Conservation (phyloP, 2,888 invertebrate species). For the Aromia moschata region DNA sequence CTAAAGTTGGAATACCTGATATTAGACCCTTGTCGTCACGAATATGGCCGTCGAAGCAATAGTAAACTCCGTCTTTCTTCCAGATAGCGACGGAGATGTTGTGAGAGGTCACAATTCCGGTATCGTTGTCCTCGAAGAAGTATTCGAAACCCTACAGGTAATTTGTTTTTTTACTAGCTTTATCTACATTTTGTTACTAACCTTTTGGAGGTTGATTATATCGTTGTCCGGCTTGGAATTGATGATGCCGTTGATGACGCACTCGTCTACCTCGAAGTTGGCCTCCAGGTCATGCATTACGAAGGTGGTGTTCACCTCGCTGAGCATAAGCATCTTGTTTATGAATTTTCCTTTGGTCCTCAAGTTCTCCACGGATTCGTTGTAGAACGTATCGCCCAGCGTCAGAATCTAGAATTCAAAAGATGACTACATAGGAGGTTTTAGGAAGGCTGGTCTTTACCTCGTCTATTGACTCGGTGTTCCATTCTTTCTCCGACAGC, state of each 20-base stretch:
- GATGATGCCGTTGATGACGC: constrained; percentile 55
- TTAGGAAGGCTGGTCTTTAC: constrained; percentile 39
- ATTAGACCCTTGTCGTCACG: constrained; percentile 67
- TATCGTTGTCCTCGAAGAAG: constrained; percentile 57
- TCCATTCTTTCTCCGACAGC: constrained; percentile 56
- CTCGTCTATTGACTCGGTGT: constrained; percentile 59
- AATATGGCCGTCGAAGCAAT: constrained; percentile 70
- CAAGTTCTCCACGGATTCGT: constrained; percentile 52
- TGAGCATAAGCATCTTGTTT: constrained; percentile 53
- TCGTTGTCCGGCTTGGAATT: constrained; percentile 41
- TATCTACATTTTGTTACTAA: constrained; percentile 4
- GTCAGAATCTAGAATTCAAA: constrained; percentile 56
- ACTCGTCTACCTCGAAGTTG: constrained; percentile 54
- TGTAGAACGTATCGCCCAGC: constrained; percentile 62
- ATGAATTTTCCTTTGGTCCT: constrained; percentile 49
- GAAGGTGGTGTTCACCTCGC: constrained; percentile 58
- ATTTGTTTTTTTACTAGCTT: constrained; percentile 13
- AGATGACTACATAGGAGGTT: background rate
- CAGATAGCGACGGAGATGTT: constrained; percentile 68
- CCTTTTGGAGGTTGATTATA: constrained; percentile 31
- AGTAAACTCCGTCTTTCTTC: constrained; percentile 64
- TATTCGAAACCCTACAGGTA: constrained; percentile 36
- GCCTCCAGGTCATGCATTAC: constrained; percentile 54
- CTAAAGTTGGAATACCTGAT: constrained; percentile 52
- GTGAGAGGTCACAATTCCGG: constrained; percentile 68